Base-by-base conservation (phyloP, 1,140 invertebrate species). In the Magallana angulata region DNA sequence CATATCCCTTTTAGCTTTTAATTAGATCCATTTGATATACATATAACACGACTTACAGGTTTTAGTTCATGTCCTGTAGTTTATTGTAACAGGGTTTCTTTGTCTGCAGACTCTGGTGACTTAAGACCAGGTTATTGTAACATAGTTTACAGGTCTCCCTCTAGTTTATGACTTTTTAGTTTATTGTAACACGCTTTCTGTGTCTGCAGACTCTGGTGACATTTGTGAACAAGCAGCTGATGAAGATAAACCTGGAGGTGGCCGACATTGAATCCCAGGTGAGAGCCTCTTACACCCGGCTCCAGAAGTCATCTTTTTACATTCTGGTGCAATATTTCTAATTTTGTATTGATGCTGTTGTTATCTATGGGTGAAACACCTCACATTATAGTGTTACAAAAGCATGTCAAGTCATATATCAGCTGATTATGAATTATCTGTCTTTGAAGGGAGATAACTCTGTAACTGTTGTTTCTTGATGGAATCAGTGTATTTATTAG, bases 191-290 rank as follows among this genome's bases (percentile, higher is more conserved):
- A 3, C 6, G 4, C 0, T 14, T 80, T n/a, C 24, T 14, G 18
- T 80, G 12, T 48, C n/a, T 94, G 1, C 92, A 95, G 94, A 94
- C 98, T 4, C 94, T 99, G 84, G 96, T 99, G 0, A 98, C 98
- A 12, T 99, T 99, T 96, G 99, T 99, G 0, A 99, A 99, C 94
- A 99, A 99, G 94, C 98, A 99, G 94, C 95, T 99, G 91, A 98
- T 97, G 93, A 99, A 99, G 95, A 96, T 99, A 82, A 99, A 99
- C 93, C 96, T 99, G 88, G 98, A 99, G 95, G 98, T 99, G 1
- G 96, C 96, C 76, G 98, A 99, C 94, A 95, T 99, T 87, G 98
- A 99, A 90, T 97, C 96, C 6, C 98, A 99, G 94, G 95, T 95
- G 89, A 91, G 85, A 64, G 60, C 60, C 12, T 16, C 36, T 36